A percentile compares a stretch with the other conserved stretches of the same genome.
Conservation (phyloP, 2,888 invertebrate genomes). For the Polydesmus complanatus region DNA sequence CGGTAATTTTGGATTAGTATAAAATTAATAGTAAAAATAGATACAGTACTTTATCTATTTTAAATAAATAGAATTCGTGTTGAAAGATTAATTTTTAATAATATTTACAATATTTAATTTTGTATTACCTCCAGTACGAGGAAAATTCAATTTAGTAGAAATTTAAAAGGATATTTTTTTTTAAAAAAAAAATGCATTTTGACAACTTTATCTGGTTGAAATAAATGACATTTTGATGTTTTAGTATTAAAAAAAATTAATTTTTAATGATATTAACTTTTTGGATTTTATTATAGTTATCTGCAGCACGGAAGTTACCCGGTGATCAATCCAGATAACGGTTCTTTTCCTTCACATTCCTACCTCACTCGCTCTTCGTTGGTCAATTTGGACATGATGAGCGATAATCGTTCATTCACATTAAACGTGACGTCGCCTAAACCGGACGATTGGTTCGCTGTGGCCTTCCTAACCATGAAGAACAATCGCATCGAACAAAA, state of each 20-base stretch:
- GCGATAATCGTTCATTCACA: slow-evolving; percentile 24
- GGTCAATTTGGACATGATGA: slow-evolving; percentile 25
- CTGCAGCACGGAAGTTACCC: slow-evolving; percentile 33
- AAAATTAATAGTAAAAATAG: too few species aligned
- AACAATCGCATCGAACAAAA: slow-evolving; percentile 25
- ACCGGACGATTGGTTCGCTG: slow-evolving; percentile 33
- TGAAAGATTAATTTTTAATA: too few species aligned
- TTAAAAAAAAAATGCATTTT: too few species aligned
- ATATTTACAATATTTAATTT: too few species aligned
- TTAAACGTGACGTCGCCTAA: slow-evolving; percentile 26
- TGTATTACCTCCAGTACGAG: too few species aligned
- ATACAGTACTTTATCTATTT: too few species aligned
- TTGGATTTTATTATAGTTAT: slow-evolving; percentile 31
- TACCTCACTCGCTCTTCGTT: slow-evolving; percentile 26
- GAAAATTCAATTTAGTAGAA: too few species aligned
- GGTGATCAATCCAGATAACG: slow-evolving; percentile 31
- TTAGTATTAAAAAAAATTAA: not conserved
- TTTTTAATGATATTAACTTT: not conserved
- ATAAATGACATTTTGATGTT: too few species aligned
- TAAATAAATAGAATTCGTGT: too few species aligned
- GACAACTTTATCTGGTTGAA: too few species aligned
- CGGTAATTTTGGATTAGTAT: too few species aligned
- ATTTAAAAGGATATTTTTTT: too few species aligned
- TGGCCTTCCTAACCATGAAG: slow-evolving; percentile 39
- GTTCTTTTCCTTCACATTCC: slow-evolving; percentile 30